A percentile compares a stretch with the other conserved stretches of the same genome.
phyloP scores from a whole-genome alignment of 2,797 vertebrate genomes.

The Pelobates cultripes region DNA sequence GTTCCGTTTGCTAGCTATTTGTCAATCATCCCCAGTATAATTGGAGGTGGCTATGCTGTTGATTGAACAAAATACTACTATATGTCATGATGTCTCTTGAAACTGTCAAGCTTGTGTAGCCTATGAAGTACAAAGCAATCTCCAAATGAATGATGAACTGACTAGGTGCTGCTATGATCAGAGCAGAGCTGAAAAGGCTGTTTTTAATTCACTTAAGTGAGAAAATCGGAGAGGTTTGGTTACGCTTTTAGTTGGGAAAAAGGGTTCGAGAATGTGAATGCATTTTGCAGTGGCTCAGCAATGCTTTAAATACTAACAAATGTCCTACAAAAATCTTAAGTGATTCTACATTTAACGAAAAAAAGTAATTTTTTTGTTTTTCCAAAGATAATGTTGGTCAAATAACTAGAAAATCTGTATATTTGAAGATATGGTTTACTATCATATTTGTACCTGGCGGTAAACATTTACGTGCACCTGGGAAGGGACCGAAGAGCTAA shows the following conservation, averaged over 20 bases:
- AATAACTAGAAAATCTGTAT: too few species aligned
- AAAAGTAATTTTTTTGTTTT: too few species aligned
- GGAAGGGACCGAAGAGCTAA: too few species aligned
- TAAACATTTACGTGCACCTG: too few species aligned
- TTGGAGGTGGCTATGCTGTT: slow-evolving; percentile 57
- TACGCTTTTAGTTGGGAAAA: not conserved
- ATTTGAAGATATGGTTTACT: too few species aligned
- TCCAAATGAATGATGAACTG: slow-evolving; percentile 56
- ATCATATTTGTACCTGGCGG: too few species aligned
- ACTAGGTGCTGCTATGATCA: slow-evolving; percentile 54
- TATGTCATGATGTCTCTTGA: slow-evolving; percentile 58
- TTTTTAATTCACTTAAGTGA: slow-evolving; percentile 50
- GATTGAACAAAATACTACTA: slow-evolving; percentile 58
- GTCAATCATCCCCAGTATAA: slow-evolving; percentile 55
- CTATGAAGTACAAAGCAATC: slow-evolving; percentile 58
- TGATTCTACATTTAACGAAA: too few species aligned
- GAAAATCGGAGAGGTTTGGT: slow-evolving; percentile 28
- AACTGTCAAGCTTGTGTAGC: slow-evolving; percentile 55
- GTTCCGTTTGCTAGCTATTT: slow-evolving; percentile 57
- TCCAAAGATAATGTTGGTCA: too few species aligned
- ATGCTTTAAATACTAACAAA: too few species aligned
- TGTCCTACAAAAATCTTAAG: too few species aligned
- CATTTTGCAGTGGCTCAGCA: not conserved
- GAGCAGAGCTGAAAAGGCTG: slow-evolving; percentile 47
- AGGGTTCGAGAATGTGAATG: not conserved